Conservation (phyloP, 2,797 vertebrate genomes). For the Pogoniulus pusillus region DNA sequence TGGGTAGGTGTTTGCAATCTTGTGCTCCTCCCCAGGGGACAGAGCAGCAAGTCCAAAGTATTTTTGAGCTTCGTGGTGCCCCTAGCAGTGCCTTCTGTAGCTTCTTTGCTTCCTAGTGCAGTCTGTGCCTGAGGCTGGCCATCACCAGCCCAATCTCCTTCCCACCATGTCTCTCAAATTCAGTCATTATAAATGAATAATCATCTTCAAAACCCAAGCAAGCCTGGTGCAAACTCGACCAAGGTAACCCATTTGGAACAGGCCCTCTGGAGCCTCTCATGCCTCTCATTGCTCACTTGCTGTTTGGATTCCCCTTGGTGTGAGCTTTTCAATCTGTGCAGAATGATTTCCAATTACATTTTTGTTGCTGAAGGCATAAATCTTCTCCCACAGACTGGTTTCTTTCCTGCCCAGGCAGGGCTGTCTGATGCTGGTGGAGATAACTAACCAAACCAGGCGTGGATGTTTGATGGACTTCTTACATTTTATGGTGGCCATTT, state of each 20-base stretch:
- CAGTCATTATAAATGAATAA: not conserved
- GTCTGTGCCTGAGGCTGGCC: not conserved
- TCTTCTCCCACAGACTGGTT: not conserved
- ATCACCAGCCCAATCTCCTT: not conserved
- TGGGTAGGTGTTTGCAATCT: not conserved
- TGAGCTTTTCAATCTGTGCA: not conserved
- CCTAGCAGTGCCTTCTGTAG: not conserved
- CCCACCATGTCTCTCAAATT: not conserved
- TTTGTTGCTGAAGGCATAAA: conserved; percentile 7
- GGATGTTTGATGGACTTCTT: not conserved
- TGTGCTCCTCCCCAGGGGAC: not conserved
- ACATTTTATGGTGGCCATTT: not conserved
- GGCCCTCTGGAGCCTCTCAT: accelerated
- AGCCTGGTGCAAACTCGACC: not conserved
- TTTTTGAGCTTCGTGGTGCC: not conserved
- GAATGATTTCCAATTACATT: conserved; percentile 26
- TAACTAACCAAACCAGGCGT: not conserved
- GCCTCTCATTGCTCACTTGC: not conserved
- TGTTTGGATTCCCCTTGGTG: not conserved
- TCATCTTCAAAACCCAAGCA: not conserved
- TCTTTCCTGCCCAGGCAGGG: not conserved
- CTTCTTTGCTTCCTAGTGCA: not conserved
- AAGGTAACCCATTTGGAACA: not conserved
- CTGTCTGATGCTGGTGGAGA: not conserved
- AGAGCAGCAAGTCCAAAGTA: not conserved